A percentile compares a stretch with the other conserved stretches of the same genome.
These are phyloP conservation scores for Peromyscus aztecus DNA, from an alignment of 2,797 vertebrate species.

Conservation along the genomic window DNA sequence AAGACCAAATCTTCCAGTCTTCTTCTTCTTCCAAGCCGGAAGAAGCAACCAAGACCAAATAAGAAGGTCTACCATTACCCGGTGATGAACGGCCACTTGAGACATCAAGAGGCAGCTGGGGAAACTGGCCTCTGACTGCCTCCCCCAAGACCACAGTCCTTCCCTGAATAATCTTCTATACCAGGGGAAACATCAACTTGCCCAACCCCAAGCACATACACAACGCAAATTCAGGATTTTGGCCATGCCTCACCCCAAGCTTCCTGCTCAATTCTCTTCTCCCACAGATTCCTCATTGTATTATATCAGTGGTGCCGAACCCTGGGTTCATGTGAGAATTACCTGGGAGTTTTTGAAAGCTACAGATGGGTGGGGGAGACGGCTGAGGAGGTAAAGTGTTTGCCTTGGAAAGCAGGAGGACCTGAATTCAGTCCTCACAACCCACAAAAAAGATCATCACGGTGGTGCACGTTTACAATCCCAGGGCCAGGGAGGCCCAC, in stretches of 20 bases:
- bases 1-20: neutral
- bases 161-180: neutral
- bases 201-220: neutral
- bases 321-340: neutral
- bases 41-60: neutral
- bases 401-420: neutral
- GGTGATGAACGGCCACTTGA: fast-evolving
- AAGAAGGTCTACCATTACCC: fast-evolving
- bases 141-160: neutral
- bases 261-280: neutral
- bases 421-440: neutral
- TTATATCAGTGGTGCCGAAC: fast-evolving
- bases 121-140: neutral
- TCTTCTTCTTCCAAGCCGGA: neutral
- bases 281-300: neutral
- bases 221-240: neutral
- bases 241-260: neutral
- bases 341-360: neutral
- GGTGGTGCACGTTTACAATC: neutral
- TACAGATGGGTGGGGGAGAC: neutral
- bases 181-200: neutral
- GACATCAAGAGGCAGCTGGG: too few relatives aligned
- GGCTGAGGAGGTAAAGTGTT: neutral
- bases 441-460: neutral
- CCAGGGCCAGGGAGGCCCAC: neutral